Base-by-base conservation (phyloP, 2,113 vertebrate species). In the Myiopsitta monachus region DNA sequence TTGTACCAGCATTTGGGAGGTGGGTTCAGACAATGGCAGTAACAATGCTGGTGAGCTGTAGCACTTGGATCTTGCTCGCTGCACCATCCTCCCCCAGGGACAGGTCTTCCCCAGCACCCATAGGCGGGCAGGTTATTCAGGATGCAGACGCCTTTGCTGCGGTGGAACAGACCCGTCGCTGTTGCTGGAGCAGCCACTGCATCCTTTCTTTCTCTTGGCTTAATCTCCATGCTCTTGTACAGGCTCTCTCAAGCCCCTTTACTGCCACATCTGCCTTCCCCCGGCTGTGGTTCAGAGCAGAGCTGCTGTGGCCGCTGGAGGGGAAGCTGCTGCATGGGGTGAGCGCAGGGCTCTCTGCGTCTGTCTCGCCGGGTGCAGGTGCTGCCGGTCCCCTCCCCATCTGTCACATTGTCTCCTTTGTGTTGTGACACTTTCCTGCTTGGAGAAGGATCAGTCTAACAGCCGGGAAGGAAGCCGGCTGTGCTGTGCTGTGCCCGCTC, bases 361-460 rank as follows among this genome's bases (percentile, higher is more conserved):
- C 84, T 89, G 92, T 87, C 67, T 91, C 3, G 4, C 54, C 0
- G 63, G 72, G 88, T 73, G 73, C 92, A 72, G 94, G 73, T 78
- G 22, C 93, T 83, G 83, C 88, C 27, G n/a, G 80, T 80, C 89
- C 68, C 93, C 67, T 95, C 52, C 95, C 93, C 88, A 87, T 94
- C 92, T 96, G 93, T 96, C 94, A 84, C 96, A 84, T 87, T 9
- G 2, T 85, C 83, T 96, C 63, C 81, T 96, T 95, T 95, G 88
- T 95, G 92, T 84, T 84, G 94, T 95, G 88, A 91, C 96, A 94
- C 92, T 84, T 96, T 63, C 79, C 90, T 96, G 78, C 97, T 96
- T 81, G 87, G 91, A 93, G 96, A 92, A 90, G 95, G 94, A 92
- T 93, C 83, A 83, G 84, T 92, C 90, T 92, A 91, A 92, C 92